Evolutionary conservation across 2,113 vertebrate genomes (phyloP), one percentile per base, ranked within the genome.

Genomic region (Oophaga pumilio): DNA sequence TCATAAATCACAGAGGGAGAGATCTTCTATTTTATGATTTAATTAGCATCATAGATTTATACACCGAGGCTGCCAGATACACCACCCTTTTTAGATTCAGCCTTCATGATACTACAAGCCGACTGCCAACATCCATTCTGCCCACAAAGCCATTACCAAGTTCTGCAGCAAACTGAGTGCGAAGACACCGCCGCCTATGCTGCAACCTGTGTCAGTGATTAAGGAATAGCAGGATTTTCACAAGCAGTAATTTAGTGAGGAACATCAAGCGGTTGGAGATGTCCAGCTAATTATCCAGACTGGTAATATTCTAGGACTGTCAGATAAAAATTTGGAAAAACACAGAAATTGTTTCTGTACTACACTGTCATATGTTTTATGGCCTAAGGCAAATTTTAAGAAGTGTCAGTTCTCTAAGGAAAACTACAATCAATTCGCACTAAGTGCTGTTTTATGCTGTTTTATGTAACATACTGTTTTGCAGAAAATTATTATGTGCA

Each of bases 21-120:
- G 73, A 88, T 77, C 87, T 84, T 77, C 68, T 76, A 77, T 84
- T 77, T 88, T 88, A 77, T 24, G 81, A 88, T 83, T 88, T 88
- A 77, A 88, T 88, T 84, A 88, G 81, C 71, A 84, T 84, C 28
- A 52, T 81, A 88, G 80, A 88, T 88, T 88, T 78, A 56, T 77
- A 82, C 80, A 84, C 49, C 68, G 60, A 83, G 14, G 24, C 43
- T 73, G 79, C 71, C 86, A 87, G 71, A 88, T 76, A 76, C 53
- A 76, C 80, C 43, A 17, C 80, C 71, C 80, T 57, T 62, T 26
- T 76, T 77, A 20, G 17, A 76, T 64, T 76, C 79, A 74, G 80
- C 73, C 73, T 60, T 77, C 52, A 24, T 52, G 56, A 87, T 59
- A 53, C 78, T 73, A 18, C 66, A 64, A 64, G 60, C 59, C 56